Conservation (phyloP, 2,888 invertebrate species). For the Tachystola acroxantha region DNA sequence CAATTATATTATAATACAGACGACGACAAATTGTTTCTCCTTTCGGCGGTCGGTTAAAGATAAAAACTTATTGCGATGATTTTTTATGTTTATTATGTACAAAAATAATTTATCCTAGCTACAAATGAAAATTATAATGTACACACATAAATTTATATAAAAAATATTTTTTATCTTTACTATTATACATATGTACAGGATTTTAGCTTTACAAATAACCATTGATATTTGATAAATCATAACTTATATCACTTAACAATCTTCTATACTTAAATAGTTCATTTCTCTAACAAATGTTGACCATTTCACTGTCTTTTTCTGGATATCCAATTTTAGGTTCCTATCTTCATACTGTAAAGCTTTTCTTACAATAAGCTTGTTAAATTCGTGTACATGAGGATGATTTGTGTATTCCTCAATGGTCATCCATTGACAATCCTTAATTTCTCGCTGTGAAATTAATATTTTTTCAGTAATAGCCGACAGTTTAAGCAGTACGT, state of each 20-base stretch:
- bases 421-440: constrained; percentile 89
- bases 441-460: constrained; percentile 86
- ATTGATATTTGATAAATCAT: no score
- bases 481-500: constrained; percentile 85
- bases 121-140: no score
- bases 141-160: constrained; percentile 4
- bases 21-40: no score
- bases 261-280: constrained; percentile 45
- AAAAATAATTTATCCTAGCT: no score
- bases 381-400: constrained; percentile 85
- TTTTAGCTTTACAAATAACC: no score
- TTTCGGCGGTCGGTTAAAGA: no score
- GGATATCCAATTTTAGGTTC: constrained; percentile 78
- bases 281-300: constrained; percentile 47
- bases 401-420: constrained; percentile 83
- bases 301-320: constrained; percentile 67
- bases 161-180: no score
- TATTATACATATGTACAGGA: no score
- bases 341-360: constrained; percentile 80
- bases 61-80: no score
- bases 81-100: no score
- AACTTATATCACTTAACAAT: constrained; percentile 31
- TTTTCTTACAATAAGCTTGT: constrained; percentile 81
- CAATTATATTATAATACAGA: no score
- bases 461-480: constrained; percentile 81